These are phyloP conservation scores for Saccopteryx leptura DNA, from an alignment of 2,113 vertebrate species.

Conservation along the genomic window DNA sequence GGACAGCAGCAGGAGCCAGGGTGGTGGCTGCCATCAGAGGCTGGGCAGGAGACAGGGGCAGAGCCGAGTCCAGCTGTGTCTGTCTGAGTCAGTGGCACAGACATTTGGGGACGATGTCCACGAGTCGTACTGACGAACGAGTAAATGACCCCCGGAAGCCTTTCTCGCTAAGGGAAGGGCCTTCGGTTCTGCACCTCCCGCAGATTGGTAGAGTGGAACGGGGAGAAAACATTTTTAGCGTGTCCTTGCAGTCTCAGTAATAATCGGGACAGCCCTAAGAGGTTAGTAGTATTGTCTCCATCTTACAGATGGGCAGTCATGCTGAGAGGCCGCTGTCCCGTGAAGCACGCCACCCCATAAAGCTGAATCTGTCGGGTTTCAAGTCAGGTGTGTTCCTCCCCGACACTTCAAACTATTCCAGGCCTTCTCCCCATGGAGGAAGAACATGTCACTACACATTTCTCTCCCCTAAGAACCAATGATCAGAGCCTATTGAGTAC, in stretches of 20 bases:
- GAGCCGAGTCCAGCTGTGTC: background rate
- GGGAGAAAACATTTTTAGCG: too few relatives aligned
- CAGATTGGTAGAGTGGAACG: background rate
- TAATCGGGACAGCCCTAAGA: background rate
- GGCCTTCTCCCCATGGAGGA: background rate
- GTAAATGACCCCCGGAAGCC: background rate
- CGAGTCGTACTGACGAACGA: background rate
- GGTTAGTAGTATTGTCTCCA: background rate
- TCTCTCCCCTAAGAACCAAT: background rate
- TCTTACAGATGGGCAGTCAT: background rate
- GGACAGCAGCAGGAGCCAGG: background rate
- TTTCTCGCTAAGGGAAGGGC: background rate
- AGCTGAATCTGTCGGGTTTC: background rate
- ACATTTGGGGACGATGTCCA: background rate
- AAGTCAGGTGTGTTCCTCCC: background rate
- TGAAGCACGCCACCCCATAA: accelerated
- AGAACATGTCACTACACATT: background rate
- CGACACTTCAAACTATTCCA: background rate
- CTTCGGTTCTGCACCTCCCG: background rate
- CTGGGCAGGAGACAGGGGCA: background rate
- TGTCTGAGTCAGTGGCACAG: background rate
- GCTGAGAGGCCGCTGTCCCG: background rate
- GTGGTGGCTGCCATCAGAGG: too few relatives aligned
- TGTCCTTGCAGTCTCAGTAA: background rate
- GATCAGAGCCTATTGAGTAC: background rate